These are phyloP conservation scores for Scolanthus callimorphus DNA, from an alignment of 92 coral and sea anemone genomes.

Conservation along the genomic window DNA sequence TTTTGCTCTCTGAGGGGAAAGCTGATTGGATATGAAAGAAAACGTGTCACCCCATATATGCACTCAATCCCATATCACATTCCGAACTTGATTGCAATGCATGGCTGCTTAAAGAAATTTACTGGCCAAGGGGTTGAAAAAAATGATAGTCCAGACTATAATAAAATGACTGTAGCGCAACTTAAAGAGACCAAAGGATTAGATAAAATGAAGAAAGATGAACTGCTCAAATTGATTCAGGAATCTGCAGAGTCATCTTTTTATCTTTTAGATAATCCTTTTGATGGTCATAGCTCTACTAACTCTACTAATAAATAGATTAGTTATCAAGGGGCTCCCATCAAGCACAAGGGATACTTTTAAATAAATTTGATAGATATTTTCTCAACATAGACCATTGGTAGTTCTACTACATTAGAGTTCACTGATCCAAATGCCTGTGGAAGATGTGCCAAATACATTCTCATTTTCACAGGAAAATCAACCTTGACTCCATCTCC, in stretches of 20 bases:
- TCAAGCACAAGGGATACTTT: no score
- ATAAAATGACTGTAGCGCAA: no score
- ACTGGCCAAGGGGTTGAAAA: not conserved
- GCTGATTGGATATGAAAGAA: constrained; percentile 31
- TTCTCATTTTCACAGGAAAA: constrained; percentile 51
- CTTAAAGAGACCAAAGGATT: no score
- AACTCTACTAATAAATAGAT: no score
- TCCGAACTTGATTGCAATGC: not conserved
- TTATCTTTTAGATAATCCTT: no score
- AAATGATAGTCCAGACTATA: no score
- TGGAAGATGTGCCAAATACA: constrained; percentile 24
- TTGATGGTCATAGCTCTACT: no score
- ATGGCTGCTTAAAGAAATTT: not conserved
- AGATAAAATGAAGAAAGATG: no score
- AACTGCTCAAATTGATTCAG: no score
- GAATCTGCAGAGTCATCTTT: no score
- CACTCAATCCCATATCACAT: not conserved
- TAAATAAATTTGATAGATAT: constrained; percentile 27
- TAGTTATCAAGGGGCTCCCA: no score
- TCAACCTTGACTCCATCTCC: constrained; percentile 49
- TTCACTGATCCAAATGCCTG: not conserved
- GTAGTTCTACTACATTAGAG: constrained; percentile 4
- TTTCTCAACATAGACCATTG: constrained; percentile 31
- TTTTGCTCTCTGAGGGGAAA: constrained; percentile 41
- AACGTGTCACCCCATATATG: constrained; percentile 12